Conservation (phyloP, 2,888 invertebrate genomes). For the Theretra japonica region DNA sequence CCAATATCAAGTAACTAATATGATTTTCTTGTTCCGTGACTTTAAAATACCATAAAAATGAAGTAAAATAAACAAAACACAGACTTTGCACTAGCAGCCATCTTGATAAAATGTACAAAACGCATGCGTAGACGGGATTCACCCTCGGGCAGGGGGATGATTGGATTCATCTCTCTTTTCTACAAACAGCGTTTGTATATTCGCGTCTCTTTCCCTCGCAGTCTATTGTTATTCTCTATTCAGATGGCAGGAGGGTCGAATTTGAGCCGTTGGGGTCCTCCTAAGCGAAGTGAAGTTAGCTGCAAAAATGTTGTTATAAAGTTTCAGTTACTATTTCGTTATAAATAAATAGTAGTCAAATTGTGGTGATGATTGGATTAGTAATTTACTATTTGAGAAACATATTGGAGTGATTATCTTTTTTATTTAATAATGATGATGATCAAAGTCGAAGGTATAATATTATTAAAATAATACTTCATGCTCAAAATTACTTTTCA, state of each 20-base stretch:
- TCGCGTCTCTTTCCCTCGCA: constrained; percentile 46
- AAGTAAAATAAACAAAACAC: constrained; percentile 52
- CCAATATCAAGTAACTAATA: neutral
- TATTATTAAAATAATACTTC: no score
- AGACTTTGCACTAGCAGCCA: constrained; percentile 71
- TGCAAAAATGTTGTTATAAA: neutral
- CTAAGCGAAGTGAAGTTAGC: constrained; percentile 62
- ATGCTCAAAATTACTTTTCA: no score
- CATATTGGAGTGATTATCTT: no score
- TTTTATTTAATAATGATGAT: no score
- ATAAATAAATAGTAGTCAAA: neutral
- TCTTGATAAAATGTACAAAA: constrained; percentile 68
- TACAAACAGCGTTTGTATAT: constrained; percentile 32
- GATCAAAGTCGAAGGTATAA: no score
- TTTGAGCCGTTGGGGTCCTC: constrained; percentile 52
- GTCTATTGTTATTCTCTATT: constrained; percentile 69
- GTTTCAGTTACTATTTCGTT: neutral
- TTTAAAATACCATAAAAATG: neutral
- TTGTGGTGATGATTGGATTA: neutral
- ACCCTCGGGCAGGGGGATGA: constrained; percentile 68
- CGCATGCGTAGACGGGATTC: constrained; percentile 66
- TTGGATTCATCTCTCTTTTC: constrained; percentile 52
- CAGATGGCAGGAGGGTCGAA: constrained; percentile 64
- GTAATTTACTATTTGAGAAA: no score
- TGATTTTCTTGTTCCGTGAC: neutral